Evolutionary conservation across 2,797 vertebrate species (phyloP), one percentile per base, ranked within the genome.

Genomic region (Melanotaenia pygmaea): DNA sequence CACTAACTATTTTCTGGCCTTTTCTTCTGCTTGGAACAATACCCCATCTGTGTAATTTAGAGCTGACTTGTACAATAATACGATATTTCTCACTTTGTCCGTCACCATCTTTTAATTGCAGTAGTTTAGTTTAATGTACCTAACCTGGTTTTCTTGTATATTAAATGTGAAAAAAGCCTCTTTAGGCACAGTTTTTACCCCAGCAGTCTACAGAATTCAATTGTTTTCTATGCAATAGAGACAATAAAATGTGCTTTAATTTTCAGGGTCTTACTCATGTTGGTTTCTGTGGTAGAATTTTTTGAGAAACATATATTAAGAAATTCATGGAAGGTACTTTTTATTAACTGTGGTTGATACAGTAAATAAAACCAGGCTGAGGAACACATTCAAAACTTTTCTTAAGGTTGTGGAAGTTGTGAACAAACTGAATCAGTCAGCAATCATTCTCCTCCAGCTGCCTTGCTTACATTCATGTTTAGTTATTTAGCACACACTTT

Each of bases 1-100:
- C 24, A 38, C 24, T 57, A 50, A 22, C 67, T 56, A 26, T 56
- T 64, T 43, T 61, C 26, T 24, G 50, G 0, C 4, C 24, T 54
- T 26, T 26, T 28, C 51, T 22, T 74, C 43, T 6, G 38, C 57
- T 40, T 16, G 22, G 56, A 43, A 22, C 12, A 54, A 26, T 26
- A 16, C 26, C 13, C 24, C 13, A 28, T 26, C 13, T 13, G 24
- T 54, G 5, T 64, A 34, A 65, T 51, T 60, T 62, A 30, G 47
- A 62, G 67, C 64, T 76, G 72, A 75, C 68, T 53, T 66, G 51
- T 78, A 59, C 51, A 66, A 24, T 37, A 56, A 24, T 61, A 53
- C 68, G 53, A 71, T 78, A 77, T 51, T 51, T 37, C 61, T 56
- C 64, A 56, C 59, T 75, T 59, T 70, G 70, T 38, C 28, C 0